Base-by-base conservation (phyloP, 2,113 vertebrate genomes). In the Ancistrus triradiatus region DNA sequence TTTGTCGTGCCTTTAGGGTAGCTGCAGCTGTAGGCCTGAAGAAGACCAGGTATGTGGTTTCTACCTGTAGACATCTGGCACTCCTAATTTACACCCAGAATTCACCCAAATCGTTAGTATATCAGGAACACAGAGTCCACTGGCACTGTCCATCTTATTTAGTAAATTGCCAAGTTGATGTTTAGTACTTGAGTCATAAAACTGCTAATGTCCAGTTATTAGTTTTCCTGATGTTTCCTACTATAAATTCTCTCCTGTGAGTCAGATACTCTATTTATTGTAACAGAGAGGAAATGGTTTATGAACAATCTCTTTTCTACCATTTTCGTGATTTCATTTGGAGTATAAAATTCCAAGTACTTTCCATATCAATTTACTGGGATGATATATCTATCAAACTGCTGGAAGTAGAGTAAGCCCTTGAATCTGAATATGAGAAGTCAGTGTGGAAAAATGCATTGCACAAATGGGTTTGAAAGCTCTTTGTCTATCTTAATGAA, bases 351-450 rank as follows among this genome's bases (percentile, higher is more conserved):
- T 75, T 73, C 56, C 19, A 58, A 64, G 48, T 14, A 52, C 28
- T 73, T 74, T 74, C 77, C 73, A 71, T 59, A 68, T 71, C 65
- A 59, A 42, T 75, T 78, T 73, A 69, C 66, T 24, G 33, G 70
- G 57, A 60, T 75, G 74, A 67, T 75, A 58, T 42, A 43, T 76
- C 69, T 72, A 74, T 74, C 69, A 78, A 69, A 44, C 52, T 18
- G 40, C 58, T 71, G 49, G 59, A 74, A 21, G 19, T 37, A 8
- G 19, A 9, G 44, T 3, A 46, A 31, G 24, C 15, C 42, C 2
- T 14, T 68, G 66, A 56, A 49, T 17, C 24, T 8, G 22, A 13
- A 14, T 68, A 37, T 33, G 31, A 40, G 37, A 40, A 72, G 27
- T 5, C 53, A 18, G 42, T 38, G 42, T 53, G 69, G 65, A 65